Conservation (phyloP, 2,888 invertebrate species). For the Drosophila kanekoi region DNA sequence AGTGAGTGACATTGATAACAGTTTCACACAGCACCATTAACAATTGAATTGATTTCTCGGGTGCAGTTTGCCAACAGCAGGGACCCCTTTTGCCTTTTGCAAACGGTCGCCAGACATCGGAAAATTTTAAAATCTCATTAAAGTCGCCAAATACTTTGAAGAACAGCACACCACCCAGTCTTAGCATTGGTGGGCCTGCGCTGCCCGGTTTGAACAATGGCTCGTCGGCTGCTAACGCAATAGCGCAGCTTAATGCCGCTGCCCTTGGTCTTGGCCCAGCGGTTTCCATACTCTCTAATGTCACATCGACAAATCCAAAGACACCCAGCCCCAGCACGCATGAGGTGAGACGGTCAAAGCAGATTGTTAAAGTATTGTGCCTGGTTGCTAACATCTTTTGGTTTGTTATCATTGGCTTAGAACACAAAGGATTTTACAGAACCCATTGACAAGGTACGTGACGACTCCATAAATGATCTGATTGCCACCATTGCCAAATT, state of each 20-base stretch:
- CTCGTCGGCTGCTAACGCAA: conserved; percentile 50
- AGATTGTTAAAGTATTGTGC: neutral
- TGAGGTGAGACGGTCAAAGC: conserved; percentile 84
- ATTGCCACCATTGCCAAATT: conserved; percentile 95
- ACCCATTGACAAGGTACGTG: conserved; percentile 92
- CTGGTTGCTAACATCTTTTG: neutral
- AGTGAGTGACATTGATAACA: conserved; percentile 78
- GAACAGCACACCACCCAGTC: conserved; percentile 83
- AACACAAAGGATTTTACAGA: conserved; percentile 88
- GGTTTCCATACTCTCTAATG: conserved; percentile 84
- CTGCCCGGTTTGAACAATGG: conserved; percentile 58
- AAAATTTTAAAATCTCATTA: conserved; percentile 85
- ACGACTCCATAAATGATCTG: conserved; percentile 93
- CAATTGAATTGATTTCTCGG: neutral
- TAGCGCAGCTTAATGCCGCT: conserved; percentile 75
- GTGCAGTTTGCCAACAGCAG: conserved; percentile 82
- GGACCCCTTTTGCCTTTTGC: conserved; percentile 84
- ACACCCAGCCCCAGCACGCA: conserved; percentile 92
- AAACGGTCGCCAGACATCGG: conserved; percentile 84
- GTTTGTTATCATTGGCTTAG: conserved; percentile 38
- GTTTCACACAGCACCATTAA: neutral
- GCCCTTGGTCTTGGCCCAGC: conserved; percentile 80
- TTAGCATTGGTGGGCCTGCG: conserved; percentile 53
- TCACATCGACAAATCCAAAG: conserved; percentile 93
- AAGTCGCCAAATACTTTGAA: conserved; percentile 85